Evolutionary conservation across 2,888 invertebrate genomes (phyloP), one percentile per base, ranked within the genome.

Genomic region (Anaspis maculata): DNA sequence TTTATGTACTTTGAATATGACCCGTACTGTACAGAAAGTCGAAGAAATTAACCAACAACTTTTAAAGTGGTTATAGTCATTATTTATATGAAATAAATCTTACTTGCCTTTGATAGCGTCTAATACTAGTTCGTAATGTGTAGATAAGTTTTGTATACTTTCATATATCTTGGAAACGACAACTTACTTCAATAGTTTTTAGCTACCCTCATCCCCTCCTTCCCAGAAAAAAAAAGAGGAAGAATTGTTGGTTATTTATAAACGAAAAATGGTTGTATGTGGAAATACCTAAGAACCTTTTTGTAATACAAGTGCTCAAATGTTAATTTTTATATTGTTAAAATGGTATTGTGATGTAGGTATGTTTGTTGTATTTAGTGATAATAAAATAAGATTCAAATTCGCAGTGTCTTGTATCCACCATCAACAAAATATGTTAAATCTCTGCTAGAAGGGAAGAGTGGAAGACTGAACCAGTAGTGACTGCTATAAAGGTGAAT

Each of bases 301-400:
- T 13, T 21, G 6, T 33, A 34, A 34, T 41, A 36, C 26, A 40
- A 41, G 51, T 58, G 59, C 57, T 59, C 57, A 59, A n/a, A 58
- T 46, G 48, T 51, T 52, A 49, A 48, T 51, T 50, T 19, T 53
- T 46, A 44, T 50, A 49, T 53, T 54, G 49, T 56, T 56, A 52
- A 31, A 46, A 56, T 52, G 57, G 57, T 58, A 54, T 56, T 48
- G 57, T 59, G 59, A 59, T 58, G 57, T 53, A n/a, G n/a, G n/a
- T n/a, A 55, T 51, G 48, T 52, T 47, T 59, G 51, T 42, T 50
- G 35, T 30, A 21, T 27, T 38, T 38, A 38, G 38, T 37, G 25
- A 25, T 33, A 33, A 37, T 34, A 34, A 38, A 28, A 27, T 15
- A n/a, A 27, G n/a, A 13, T 27, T 12, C 3, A 27, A 3, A 13